A percentile compares a stretch with the other conserved stretches of the same genome.
Conservation (phyloP, 2,113 vertebrate species). For the Neolamprologus sp. region DNA sequence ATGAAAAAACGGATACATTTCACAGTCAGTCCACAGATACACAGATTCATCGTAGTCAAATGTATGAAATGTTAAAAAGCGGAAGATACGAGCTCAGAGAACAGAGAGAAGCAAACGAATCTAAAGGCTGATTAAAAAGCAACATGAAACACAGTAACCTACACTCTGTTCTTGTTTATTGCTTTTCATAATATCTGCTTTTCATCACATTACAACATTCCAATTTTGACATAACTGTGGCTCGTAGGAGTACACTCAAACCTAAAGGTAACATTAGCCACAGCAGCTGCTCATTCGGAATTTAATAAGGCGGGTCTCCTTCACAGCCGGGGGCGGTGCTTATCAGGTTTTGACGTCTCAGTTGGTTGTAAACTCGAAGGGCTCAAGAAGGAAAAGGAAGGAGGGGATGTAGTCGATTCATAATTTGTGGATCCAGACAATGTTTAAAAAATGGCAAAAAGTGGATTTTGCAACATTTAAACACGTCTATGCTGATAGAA, state of each 20-base stretch:
- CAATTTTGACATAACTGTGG: background rate
- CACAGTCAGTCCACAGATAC: too few species aligned
- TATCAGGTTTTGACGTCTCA: background rate
- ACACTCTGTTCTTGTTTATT: background rate
- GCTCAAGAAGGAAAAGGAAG: background rate
- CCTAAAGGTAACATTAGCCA: background rate
- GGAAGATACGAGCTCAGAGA: background rate
- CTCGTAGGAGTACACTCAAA: background rate
- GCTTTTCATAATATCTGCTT: background rate
- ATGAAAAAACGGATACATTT: background rate
- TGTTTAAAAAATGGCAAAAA: background rate
- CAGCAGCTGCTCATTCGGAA: background rate
- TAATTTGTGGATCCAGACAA: background rate
- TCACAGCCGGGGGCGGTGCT: background rate
- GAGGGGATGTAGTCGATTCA: background rate
- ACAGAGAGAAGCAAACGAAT: background rate
- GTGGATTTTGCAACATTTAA: background rate
- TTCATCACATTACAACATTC: background rate
- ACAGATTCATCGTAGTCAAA: background rate
- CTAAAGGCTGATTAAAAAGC: background rate
- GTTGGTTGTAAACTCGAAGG: background rate
- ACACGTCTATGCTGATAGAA: background rate
- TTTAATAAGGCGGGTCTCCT: background rate
- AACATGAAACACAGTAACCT: background rate
- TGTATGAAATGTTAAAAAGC: background rate